Conservation (phyloP, 1,140 invertebrate species). For the Stenopsyche tienmushanensis region DNA sequence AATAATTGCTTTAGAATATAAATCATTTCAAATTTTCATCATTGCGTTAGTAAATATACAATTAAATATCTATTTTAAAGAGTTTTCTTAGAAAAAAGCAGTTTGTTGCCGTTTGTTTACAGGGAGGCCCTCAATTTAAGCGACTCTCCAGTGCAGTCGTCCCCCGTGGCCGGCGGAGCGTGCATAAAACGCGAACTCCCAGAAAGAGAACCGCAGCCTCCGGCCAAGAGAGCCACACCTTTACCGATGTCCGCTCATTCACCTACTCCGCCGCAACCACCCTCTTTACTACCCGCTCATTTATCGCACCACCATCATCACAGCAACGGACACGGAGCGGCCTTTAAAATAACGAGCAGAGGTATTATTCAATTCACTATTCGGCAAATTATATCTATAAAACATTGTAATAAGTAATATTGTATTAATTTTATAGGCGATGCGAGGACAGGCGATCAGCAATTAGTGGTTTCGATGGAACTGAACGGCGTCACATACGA, state of each 20-base stretch:
- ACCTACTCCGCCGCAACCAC: conserved; percentile 51
- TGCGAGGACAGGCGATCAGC: conserved; percentile 75
- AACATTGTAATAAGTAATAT: no score
- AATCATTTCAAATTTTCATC: background rate
- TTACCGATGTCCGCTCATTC: conserved; percentile 46
- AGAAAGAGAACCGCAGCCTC: conserved; percentile 58
- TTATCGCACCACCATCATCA: conserved; percentile 45
- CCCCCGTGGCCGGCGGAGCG: conserved; percentile 44
- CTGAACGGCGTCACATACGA: conserved; percentile 91
- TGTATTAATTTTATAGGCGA: no score
- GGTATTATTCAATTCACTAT: conserved; percentile 55
- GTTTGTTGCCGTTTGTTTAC: conserved; percentile 37
- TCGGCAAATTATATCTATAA: no score
- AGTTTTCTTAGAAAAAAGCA: conserved; percentile 23
- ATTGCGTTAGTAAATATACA: conserved; percentile 19
- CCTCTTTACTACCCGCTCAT: conserved; percentile 49
- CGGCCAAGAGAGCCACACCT: conserved; percentile 60
- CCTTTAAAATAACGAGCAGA: conserved; percentile 88
- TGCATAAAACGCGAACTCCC: conserved; percentile 64
- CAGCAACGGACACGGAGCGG: conserved; percentile 62
- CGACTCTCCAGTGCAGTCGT: conserved; percentile 55
- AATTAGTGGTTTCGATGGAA: conserved; percentile 93
- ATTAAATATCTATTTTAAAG: conserved; percentile 36
- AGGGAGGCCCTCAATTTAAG: conserved; percentile 65
- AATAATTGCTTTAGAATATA: background rate